These are phyloP conservation scores for Panopea generosa DNA, from an alignment of 2,888 invertebrate genomes.

Conservation along the genomic window DNA sequence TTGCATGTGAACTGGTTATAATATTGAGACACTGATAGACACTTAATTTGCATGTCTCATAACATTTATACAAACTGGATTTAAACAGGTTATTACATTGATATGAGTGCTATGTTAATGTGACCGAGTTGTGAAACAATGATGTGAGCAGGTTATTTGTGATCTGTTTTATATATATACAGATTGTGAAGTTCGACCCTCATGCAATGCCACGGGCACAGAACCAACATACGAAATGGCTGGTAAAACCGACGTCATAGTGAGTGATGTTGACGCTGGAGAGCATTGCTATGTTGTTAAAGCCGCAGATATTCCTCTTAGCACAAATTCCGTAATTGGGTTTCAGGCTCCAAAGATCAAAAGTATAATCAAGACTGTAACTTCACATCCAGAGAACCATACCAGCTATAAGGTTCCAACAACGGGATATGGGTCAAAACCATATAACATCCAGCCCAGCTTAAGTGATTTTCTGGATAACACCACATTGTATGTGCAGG, in stretches of 20 bases:
- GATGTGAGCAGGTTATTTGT: slow-evolving; percentile 62
- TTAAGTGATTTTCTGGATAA: background rate
- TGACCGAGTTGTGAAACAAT: slow-evolving; percentile 32
- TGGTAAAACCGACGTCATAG: background rate
- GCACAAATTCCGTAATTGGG: slow-evolving; percentile 69
- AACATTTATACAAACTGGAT: too few species aligned
- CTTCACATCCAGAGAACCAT: slow-evolving; percentile 22
- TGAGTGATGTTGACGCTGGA: slow-evolving; percentile 6
- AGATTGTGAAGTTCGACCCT: slow-evolving; percentile 64
- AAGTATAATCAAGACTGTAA: slow-evolving; percentile 63
- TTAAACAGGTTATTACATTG: too few species aligned
- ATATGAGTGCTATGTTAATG: too few species aligned
- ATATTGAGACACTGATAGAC: too few species aligned
- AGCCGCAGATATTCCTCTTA: slow-evolving; percentile 45
- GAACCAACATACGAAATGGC: slow-evolving; percentile 52
- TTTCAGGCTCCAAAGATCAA: slow-evolving; percentile 55
- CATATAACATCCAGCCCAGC: too few species aligned
- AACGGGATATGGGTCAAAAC: slow-evolving; percentile 32
- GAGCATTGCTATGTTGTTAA: slow-evolving; percentile 30
- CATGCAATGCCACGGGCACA: slow-evolving; percentile 61
- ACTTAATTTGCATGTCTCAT: too few species aligned
- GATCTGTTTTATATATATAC: slow-evolving; percentile 64
- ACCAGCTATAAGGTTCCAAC: too few species aligned
- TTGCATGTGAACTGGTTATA: too few species aligned
- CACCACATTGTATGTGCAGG: slow-evolving; percentile 65